Conservation (phyloP, 2,888 invertebrate species). For the Hartigia nigra region DNA sequence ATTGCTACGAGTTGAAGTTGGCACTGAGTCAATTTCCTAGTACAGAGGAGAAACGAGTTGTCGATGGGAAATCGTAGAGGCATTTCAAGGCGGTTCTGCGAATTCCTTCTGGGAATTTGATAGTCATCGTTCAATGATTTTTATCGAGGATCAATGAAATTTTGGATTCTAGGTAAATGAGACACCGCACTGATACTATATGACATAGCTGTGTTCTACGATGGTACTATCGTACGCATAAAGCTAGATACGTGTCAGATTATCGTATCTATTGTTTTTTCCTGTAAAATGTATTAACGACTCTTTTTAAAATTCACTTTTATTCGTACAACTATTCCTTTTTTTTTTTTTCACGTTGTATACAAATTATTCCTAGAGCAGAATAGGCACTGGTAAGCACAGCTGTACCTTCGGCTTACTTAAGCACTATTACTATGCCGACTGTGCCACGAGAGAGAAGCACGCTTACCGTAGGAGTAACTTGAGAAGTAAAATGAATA, state of each 20-base stretch:
- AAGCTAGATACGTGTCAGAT: background rate
- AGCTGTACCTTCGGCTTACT: constrained; percentile 4
- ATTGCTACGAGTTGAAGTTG: background rate
- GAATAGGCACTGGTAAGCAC: background rate
- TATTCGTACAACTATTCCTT: background rate
- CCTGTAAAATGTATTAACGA: background rate
- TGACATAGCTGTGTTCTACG: background rate
- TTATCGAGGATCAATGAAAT: background rate
- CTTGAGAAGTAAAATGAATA: background rate
- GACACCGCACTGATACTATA: background rate
- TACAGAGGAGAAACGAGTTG: background rate
- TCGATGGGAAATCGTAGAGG: background rate
- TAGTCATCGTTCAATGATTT: background rate
- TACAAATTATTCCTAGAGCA: background rate
- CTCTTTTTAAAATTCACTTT: background rate
- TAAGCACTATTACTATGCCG: constrained; percentile 12
- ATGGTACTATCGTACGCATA: background rate
- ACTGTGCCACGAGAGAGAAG: background rate
- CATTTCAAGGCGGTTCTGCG: background rate
- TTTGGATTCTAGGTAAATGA: background rate
- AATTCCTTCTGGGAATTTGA: background rate
- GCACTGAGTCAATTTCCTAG: background rate
- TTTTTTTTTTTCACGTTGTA: background rate
- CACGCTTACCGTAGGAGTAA: background rate
- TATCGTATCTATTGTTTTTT: background rate